Percentiles rank a stretch among this genome's conserved stretches.
phyloP scores from a whole-genome alignment of 1,140 invertebrate genomes.

The Pogonomyrmex barbatus region DNA sequence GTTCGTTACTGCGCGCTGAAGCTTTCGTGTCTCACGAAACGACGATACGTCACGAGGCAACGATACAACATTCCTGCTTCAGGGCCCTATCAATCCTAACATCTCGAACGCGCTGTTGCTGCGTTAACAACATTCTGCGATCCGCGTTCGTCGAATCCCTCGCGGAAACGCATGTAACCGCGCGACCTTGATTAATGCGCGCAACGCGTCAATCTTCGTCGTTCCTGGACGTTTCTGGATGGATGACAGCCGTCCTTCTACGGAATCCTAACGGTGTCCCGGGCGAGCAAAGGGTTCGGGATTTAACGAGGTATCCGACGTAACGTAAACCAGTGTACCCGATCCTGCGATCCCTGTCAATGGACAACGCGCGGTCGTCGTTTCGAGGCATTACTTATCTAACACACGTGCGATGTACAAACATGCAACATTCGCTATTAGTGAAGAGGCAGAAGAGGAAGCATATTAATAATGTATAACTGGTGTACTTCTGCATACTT shows the following conservation, averaged over 20 bases:
- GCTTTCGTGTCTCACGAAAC: background rate
- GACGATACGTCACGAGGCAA: slow-evolving; percentile 1
- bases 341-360: slow-evolving; percentile 52
- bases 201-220: slow-evolving; percentile 63
- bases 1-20: background rate
- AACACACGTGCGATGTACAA: slow-evolving; percentile 9
- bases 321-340: slow-evolving; percentile 5
- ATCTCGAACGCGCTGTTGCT: slow-evolving; percentile 36
- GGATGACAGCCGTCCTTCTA: slow-evolving; percentile 58
- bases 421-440: background rate
- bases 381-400: slow-evolving; percentile 27
- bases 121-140: slow-evolving; percentile 31
- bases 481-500: too few relatives aligned
- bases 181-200: slow-evolving; percentile 50
- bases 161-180: slow-evolving; percentile 35
- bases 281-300: slow-evolving; percentile 64
- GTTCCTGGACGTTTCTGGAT: slow-evolving; percentile 58
- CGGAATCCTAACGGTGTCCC: slow-evolving; percentile 68
- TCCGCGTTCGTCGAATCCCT: slow-evolving; percentile 46
- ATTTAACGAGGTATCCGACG: slow-evolving; percentile 55
- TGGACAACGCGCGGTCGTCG: slow-evolving; percentile 1
- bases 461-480: too few relatives aligned
- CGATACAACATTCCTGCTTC: slow-evolving; percentile 24
- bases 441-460: background rate
- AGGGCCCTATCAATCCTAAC: slow-evolving; percentile 27